A percentile compares a stretch with the other conserved stretches of the same genome.
Conservation (phyloP, 2,797 vertebrate genomes). For the Neomorphus geoffroyi region DNA sequence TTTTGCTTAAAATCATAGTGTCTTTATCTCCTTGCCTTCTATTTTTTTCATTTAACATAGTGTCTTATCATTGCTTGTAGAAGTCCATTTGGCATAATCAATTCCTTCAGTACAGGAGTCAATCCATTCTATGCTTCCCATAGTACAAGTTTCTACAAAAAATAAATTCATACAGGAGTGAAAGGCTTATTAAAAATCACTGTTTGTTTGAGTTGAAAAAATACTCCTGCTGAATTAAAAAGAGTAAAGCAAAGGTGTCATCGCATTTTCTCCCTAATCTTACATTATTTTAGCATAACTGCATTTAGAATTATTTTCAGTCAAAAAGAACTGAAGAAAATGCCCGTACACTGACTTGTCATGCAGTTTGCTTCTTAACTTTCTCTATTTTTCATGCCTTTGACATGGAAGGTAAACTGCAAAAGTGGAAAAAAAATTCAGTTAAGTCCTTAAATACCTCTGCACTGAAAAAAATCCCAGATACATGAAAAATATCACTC, state of each 20-base stretch:
- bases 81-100: not conserved
- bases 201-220: not conserved
- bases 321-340: not conserved
- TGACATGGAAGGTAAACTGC: not conserved
- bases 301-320: not conserved
- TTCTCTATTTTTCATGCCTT: not conserved
- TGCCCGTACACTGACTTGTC: not conserved
- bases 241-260: not conserved
- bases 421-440: not conserved
- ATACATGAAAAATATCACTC: not conserved
- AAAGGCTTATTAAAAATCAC: not conserved
- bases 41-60: not conserved
- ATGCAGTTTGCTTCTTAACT: not conserved
- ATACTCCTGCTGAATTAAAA: not conserved
- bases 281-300: not conserved
- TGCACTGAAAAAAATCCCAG: not conserved
- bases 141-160: not conserved
- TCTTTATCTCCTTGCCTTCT: not conserved
- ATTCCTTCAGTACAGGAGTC: not conserved
- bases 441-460: not conserved
- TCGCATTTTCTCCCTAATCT: not conserved
- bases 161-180: not conserved
- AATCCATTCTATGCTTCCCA: not conserved
- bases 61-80: not conserved
- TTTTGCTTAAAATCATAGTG: not conserved